Base-by-base conservation (phyloP, 2,888 invertebrate genomes). In the Polyommatus icarus region DNA sequence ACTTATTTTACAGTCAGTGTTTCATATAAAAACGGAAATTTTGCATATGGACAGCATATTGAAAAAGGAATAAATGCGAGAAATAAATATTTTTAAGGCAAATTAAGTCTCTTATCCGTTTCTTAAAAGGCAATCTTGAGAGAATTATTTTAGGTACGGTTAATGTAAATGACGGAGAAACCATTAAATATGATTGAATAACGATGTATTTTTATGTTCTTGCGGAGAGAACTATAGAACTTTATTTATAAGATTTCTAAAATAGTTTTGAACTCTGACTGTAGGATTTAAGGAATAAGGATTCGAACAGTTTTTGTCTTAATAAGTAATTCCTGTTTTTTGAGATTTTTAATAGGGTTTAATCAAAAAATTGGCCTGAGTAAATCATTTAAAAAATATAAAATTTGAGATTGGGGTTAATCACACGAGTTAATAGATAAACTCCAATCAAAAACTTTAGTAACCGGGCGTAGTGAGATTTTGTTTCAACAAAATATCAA, bases 191-290 rank as follows among this genome's bases (percentile, higher is more conserved):
- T 18, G 29, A 29, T 67, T 1, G n/a, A n/a, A 32, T 32, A 67
- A 67, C 67, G 29, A 6, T 67, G 24, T 32, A 32, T 67, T 32
- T 54, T 67, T 29, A 67, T 67, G 67, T 18, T 67, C 29, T 15
- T 67, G 67, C 29, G 18, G 29, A 32, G 15, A 67, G 29, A 67
- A 67, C 67, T 67, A 18, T 67, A 67, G 15, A 67, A 67, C 15
- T 67, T 67, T 67, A 67, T 67, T 67, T 29, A 54, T 67, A 29
- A 67, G 15, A 32, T 67, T 67, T 29, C 67, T 15, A 67, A 67
- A 67, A 67, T 29, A 67, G 24, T 67, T 29, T 67, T 12, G 15
- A 54, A 54, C 54, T 54, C 54, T 54, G 5, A 54, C 54, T 54
- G 54, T 54, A 54, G 4, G 5, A 54, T 59, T 18, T 18, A 7